Evolutionary conservation across 2,797 vertebrate species (phyloP), one percentile per base, ranked within the genome.

Genomic region (Alouatta caraya): DNA sequence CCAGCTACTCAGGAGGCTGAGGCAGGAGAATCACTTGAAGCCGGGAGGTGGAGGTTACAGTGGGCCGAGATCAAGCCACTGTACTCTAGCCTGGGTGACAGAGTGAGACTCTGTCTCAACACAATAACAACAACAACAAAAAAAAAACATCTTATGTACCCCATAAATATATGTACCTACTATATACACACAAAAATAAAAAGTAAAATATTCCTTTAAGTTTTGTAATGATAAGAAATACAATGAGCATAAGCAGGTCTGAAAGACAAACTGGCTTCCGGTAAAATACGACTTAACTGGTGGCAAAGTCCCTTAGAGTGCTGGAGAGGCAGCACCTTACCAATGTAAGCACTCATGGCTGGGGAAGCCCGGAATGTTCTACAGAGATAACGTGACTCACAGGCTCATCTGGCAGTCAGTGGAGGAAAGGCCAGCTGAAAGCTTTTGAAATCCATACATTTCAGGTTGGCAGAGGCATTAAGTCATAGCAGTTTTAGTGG

Each of bases 201-300:
- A 64, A 67, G 7, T 55, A 88, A 7, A 78, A 7, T 55, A 95
- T 90, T 94, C 82, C 72, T 86, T 95, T 89, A 95, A 61, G 90
- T 30, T 93, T 95, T 97, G 39, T 80, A 91, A 57, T 86, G 33
- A 46, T 72, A 64, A 44, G 44, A 97, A 96, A 76, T 21, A 61
- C 73, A 81, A 72, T 10, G 83, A 87, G 37, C 61, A 76, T 90
- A 80, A 96, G 50, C 48, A 85, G 52, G n/a, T 86, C 93, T 75
- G 44, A 81, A 39, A 55, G 95, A 59, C 76, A 75, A 61, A 52
- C n/a, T 37, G 15, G 14, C 28, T 82, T 9, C 61, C 39, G 39
- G 8, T 72, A 86, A 93, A 82, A 70, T 72, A 33, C 30, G 70
- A 0, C 15, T 72, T 10, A 39, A 6, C 17, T 22, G 11, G 22